phyloP scores from a whole-genome alignment of 92 coral and sea anemone species.

The Zoanthus gigantus region DNA sequence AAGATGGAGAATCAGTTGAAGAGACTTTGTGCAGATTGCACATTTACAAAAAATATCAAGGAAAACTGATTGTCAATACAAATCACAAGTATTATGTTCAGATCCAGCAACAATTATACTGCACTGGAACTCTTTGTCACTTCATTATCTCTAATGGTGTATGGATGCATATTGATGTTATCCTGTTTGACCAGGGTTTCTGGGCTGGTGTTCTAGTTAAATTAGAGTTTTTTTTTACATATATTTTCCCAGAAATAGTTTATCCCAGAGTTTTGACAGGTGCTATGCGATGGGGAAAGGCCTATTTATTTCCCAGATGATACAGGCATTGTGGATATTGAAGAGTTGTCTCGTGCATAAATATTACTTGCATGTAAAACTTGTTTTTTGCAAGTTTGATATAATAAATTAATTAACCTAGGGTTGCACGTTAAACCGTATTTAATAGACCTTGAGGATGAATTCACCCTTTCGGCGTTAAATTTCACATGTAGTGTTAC shows the following conservation, averaged over 20 bases:
- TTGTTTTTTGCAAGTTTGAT: background rate
- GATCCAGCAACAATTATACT: slow-evolving; percentile 40
- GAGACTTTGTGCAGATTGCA: slow-evolving; percentile 15
- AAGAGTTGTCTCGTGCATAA: background rate
- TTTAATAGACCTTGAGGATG: background rate
- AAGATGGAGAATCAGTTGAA: slow-evolving; percentile 32
- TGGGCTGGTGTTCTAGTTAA: background rate
- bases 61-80: background rate
- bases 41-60: slow-evolving; percentile 9
- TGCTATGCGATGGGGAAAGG: slow-evolving; percentile 29
- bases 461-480: slow-evolving; percentile 16
- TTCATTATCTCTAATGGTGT: slow-evolving; percentile 17
- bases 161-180: background rate
- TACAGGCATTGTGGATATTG: background rate
- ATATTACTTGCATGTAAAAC: background rate
- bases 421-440: background rate
- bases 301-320: too few relatives aligned
- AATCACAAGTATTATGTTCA: slow-evolving; percentile 33
- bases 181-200: slow-evolving; percentile 1
- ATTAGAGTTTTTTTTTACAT: background rate
- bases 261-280: slow-evolving; percentile 31
- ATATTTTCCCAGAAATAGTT: slow-evolving; percentile 43
- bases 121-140: slow-evolving; percentile 32
- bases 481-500: slow-evolving; percentile 30
- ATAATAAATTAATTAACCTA: background rate